Evolutionary conservation across 2,113 vertebrate genomes (phyloP), one percentile per base, ranked within the genome.

Genomic region (Oophaga pumilio): DNA sequence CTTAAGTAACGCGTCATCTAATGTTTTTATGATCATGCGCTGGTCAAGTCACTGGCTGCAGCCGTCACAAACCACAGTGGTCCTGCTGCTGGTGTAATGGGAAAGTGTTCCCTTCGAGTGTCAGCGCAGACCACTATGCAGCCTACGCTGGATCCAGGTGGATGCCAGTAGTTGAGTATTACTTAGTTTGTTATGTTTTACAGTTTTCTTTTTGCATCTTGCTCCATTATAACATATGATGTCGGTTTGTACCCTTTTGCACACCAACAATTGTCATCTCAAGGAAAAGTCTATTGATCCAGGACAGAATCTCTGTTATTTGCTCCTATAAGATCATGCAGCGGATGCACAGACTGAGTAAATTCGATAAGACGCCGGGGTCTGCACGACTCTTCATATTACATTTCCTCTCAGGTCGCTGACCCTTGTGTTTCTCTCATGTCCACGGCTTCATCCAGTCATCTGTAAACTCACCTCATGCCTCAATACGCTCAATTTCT

Each of bases 281-380:
- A 24, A 22, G 33, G 43, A 10, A 17, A 24, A 15, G 13, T 81
- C 11, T 43, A 68, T 14, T 68, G 20, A 80, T 56, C 20, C 6
- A 13, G 15, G 20, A 22, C 56, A 66, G 49, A 83, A 9, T 26
- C 49, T 69, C 62, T 53, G 4, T 24, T 82, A n/a, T 26, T 18
- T 53, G 62, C 49, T 83, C 49, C 62, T 69, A 83, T 83, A 69
- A 69, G 81, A 83, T 69, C 64, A 83, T 83, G 49, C 22, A 68
- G 81, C 24, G 81, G 22, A 53, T 69, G 81, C 62, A 83, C 62
- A 69, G 22, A 69, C 18, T 26, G 59, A 83, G 64, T 68, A 53
- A 52, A 83, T 69, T 49, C 14, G 81, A 83, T 50, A 83, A 62
- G 81, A 83, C 59, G n/a, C 49, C 18, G 20, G 49, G 22, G 81